Percentiles rank a stretch among this genome's conserved stretches.
Conservation (phyloP, 2,888 invertebrate genomes). For the Catotricha subobsoleta region DNA sequence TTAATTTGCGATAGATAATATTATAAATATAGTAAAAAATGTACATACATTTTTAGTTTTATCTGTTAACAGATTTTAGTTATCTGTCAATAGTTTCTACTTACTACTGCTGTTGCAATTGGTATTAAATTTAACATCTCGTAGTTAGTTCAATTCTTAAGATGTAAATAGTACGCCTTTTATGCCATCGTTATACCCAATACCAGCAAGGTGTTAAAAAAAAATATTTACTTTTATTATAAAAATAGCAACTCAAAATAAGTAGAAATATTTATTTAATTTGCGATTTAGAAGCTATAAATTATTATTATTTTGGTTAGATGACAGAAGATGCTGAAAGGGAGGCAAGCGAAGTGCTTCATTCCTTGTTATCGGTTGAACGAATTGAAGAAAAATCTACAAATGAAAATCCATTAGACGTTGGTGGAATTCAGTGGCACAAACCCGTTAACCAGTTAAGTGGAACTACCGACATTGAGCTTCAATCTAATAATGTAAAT, state of each 20-base stretch:
- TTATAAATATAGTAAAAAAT: no score
- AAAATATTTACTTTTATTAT: not conserved
- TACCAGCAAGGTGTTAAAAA: not conserved
- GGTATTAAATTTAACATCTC: no score
- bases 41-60: no score
- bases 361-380: conserved; percentile 46
- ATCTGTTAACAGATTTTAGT: no score
- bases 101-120: no score
- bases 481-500: no score
- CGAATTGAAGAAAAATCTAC: conserved; percentile 20
- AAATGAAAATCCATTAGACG: not conserved
- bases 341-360: conserved; percentile 51
- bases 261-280: conserved; percentile 15
- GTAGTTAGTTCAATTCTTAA: no score
- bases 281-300: conserved; percentile 30
- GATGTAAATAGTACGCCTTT: no score
- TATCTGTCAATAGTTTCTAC: no score
- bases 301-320: conserved; percentile 32
- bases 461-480: no score
- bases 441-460: conserved; percentile 33
- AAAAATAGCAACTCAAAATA: not conserved
- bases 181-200: not conserved
- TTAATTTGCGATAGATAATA: no score
- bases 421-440: conserved; percentile 29
- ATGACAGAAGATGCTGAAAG: conserved; percentile 45